Percentiles rank a stretch among this genome's conserved stretches.
Conservation (phyloP, 2,113 vertebrate species). For the Brachypteracias leptosomus region DNA sequence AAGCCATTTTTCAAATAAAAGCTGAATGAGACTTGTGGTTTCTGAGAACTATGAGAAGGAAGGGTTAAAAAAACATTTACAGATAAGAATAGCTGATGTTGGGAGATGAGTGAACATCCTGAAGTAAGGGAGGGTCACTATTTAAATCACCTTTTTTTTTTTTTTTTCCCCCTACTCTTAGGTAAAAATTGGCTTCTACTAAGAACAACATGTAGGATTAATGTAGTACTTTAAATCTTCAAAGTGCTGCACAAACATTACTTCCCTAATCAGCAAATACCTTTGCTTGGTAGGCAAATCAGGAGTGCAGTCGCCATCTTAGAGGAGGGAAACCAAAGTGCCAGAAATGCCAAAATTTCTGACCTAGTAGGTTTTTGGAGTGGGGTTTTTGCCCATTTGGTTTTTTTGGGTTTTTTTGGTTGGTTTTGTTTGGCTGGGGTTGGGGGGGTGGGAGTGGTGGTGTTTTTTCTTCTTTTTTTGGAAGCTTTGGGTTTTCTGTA, state of each 20-base stretch:
- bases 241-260: constrained; percentile 49
- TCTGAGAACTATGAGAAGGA: constrained; percentile 40
- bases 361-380: background rate
- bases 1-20: constrained; percentile 37
- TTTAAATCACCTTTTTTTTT: constrained; percentile 9
- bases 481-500: background rate
- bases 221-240: constrained; percentile 39
- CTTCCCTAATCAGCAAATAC: constrained; percentile 43
- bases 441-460: too few species aligned
- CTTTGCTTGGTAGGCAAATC: constrained; percentile 45
- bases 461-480: background rate
- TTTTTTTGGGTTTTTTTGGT: too few species aligned
- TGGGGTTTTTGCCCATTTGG: too few species aligned
- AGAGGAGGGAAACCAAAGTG: background rate
- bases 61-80: constrained; percentile 63
- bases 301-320: background rate
- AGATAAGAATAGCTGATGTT: constrained; percentile 53
- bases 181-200: constrained; percentile 25
- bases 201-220: constrained; percentile 33
- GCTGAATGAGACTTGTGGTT: constrained; percentile 46
- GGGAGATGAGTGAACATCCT: constrained; percentile 44
- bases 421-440: too few species aligned
- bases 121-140: constrained; percentile 45
- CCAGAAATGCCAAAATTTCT: background rate
- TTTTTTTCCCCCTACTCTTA: background rate